phyloP scores from a whole-genome alignment of 2,113 vertebrate genomes.

The Tenrec ecaudatus region DNA sequence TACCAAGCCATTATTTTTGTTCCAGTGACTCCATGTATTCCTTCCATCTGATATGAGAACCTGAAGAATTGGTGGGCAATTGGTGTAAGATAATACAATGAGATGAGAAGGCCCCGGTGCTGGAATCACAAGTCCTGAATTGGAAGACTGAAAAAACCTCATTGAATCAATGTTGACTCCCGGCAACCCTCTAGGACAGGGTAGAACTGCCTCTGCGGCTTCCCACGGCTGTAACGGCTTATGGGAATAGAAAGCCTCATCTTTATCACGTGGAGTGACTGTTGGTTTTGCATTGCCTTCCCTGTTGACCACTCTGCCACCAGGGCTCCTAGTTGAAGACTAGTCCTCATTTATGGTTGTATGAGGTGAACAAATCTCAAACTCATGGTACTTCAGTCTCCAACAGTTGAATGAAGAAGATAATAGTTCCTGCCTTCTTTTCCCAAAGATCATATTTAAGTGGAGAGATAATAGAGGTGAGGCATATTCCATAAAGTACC shows the following conservation, averaged over 20 bases:
- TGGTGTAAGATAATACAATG: not conserved
- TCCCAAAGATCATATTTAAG: not conserved
- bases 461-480: not conserved
- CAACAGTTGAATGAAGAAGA: not conserved
- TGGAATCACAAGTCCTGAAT: not conserved
- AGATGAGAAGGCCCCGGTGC: not conserved
- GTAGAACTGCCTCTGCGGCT: too few species aligned
- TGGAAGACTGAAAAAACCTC: too few species aligned
- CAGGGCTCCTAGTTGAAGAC: too few species aligned
- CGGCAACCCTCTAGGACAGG: too few species aligned
- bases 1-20: too few species aligned
- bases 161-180: too few species aligned
- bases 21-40: too few species aligned
- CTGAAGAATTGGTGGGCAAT: not conserved
- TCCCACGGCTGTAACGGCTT: too few species aligned
- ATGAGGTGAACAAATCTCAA: slow-evolving; percentile 34
- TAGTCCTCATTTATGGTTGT: not conserved
- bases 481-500: not conserved
- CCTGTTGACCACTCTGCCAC: too few species aligned
- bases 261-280: too few species aligned
- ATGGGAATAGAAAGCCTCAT: too few species aligned
- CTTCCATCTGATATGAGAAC: not conserved
- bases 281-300: too few species aligned
- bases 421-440: not conserved
- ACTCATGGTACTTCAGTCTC: not conserved